Percentiles rank a stretch among this genome's conserved stretches.
phyloP scores from a whole-genome alignment of 2,888 invertebrate genomes.

The Schizotus pectinicornis region DNA sequence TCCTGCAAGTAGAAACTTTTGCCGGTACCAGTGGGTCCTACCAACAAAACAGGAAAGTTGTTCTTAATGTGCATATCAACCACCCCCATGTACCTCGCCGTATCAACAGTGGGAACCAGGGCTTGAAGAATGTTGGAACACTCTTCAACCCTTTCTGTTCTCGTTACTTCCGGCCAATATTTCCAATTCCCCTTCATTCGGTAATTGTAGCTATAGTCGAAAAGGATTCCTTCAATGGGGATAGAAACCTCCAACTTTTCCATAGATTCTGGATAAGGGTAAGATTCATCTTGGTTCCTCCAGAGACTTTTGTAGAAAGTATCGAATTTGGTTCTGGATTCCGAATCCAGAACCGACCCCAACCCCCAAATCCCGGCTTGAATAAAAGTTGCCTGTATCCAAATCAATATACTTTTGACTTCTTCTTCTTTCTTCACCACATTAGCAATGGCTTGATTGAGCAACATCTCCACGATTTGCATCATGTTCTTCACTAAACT shows the following conservation, averaged over 20 bases:
- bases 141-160: conserved; percentile 67
- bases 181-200: conserved; percentile 89
- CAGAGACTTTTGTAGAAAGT: conserved; percentile 65
- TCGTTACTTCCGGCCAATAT: conserved; percentile 81
- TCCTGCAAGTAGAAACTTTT: conserved; percentile 84
- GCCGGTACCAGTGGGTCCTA: conserved; percentile 87
- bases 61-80: conserved; percentile 77
- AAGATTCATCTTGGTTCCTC: conserved; percentile 57
- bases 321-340: conserved; percentile 74
- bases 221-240: conserved; percentile 78
- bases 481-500: conserved; percentile 76
- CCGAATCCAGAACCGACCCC: conserved; percentile 77
- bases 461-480: conserved; percentile 76
- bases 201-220: conserved; percentile 79
- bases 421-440: conserved; percentile 59
- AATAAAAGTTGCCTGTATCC: conserved; percentile 80
- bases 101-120: conserved; percentile 86
- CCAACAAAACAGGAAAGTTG: conserved; percentile 71
- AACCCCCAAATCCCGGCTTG: conserved; percentile 84
- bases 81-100: conserved; percentile 78
- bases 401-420: conserved; percentile 71
- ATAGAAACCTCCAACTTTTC: conserved; percentile 76
- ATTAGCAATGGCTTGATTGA: conserved; percentile 74
- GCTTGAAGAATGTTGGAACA: conserved; percentile 72
- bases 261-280: conserved; percentile 65